These are phyloP conservation scores for Silurus asotus DNA, from an alignment of 2,113 vertebrate genomes.

Conservation along the genomic window DNA sequence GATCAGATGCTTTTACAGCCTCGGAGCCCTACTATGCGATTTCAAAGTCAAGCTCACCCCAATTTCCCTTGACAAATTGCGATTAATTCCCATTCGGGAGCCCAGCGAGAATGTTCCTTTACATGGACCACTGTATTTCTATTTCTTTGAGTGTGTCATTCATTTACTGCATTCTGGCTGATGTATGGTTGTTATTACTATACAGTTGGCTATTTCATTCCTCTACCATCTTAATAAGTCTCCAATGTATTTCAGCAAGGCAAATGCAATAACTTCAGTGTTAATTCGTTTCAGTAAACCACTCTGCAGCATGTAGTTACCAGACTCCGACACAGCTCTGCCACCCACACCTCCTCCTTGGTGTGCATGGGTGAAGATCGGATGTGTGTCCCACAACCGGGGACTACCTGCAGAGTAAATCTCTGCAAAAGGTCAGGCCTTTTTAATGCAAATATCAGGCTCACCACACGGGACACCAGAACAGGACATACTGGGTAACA, in stretches of 20 bases:
- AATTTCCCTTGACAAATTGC: conserved; percentile 60
- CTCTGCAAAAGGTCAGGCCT: conserved; percentile 53
- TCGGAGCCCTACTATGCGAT: conserved; percentile 18
- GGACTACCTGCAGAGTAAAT: conserved; percentile 30
- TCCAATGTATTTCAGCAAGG: neutral
- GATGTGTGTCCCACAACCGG: conserved; percentile 31
- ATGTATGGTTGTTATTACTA: neutral
- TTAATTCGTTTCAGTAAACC: conserved; percentile 11
- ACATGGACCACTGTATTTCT: conserved; percentile 9
- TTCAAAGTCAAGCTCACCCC: conserved; percentile 52
- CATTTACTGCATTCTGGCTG: neutral
- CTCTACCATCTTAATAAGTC: conserved; percentile 9
- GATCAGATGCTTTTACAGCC: conserved; percentile 21
- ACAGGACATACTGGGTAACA: conserved; percentile 10
- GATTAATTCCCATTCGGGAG: conserved; percentile 57
- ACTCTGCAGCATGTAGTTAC: neutral
- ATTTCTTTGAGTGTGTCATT: conserved; percentile 31
- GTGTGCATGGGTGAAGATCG: conserved; percentile 15
- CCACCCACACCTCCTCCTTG: conserved; percentile 10
- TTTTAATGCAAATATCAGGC: conserved; percentile 53
- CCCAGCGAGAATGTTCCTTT: conserved; percentile 46
- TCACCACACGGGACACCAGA: conserved; percentile 11
- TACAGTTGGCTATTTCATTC: neutral
- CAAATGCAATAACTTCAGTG: neutral
- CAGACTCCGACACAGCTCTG: conserved; percentile 7